A percentile compares a stretch with the other conserved stretches of the same genome.
Evolutionary conservation across 1,140 invertebrate species (phyloP).

Genomic region (Aleiodes sp.): DNA sequence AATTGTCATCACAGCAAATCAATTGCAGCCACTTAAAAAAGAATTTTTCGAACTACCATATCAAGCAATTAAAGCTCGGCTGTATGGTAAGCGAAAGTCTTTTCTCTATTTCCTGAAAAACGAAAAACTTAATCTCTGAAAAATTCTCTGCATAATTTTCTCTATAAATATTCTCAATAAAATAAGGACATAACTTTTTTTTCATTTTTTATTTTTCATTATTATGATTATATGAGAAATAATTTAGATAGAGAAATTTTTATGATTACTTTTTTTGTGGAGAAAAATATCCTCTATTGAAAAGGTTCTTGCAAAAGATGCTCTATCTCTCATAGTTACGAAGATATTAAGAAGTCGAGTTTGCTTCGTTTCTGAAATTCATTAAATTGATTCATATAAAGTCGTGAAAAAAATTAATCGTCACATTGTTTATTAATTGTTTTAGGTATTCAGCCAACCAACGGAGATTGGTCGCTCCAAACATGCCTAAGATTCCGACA

Average conservation of each 20-base stretch:
- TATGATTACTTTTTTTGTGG: background rate
- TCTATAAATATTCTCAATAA: background rate
- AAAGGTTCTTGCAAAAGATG: background rate
- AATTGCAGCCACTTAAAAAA: slow-evolving; percentile 61
- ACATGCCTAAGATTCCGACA: slow-evolving; percentile 70
- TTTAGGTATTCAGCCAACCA: slow-evolving; percentile 67
- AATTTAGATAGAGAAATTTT: background rate
- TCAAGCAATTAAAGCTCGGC: slow-evolving; percentile 69
- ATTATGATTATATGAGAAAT: background rate
- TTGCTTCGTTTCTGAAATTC: background rate
- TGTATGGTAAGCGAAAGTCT: slow-evolving; percentile 59
- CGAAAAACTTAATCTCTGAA: too few species aligned
- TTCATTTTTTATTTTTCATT: background rate
- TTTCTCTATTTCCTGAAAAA: slow-evolving; percentile 13
- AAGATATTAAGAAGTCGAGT: background rate
- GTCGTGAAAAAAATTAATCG: slow-evolving; percentile 1
- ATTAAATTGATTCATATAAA: too few species aligned
- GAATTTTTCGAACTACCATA: slow-evolving; percentile 67
- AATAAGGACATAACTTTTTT: background rate
- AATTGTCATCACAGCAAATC: slow-evolving; percentile 52
- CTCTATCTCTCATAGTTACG: background rate
- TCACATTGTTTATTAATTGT: slow-evolving; percentile 25
- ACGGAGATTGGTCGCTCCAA: slow-evolving; percentile 69
- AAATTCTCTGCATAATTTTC: background rate
- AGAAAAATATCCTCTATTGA: background rate